Evolutionary conservation across 1,140 invertebrate genomes (phyloP), one percentile per base, ranked within the genome.

Genomic region (Caenorhabditis remanei): DNA sequence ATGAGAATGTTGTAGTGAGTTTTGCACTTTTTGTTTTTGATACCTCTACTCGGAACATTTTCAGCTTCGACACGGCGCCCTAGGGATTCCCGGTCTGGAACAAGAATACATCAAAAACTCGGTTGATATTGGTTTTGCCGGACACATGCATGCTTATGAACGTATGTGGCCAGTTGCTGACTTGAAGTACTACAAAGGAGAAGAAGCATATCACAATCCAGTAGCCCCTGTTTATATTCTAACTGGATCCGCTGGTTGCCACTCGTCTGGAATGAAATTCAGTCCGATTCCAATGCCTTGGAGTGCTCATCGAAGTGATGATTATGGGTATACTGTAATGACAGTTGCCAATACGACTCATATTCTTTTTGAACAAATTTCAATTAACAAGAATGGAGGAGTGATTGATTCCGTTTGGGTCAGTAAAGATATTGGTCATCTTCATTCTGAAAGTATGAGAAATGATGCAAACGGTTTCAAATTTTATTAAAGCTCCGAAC

Each of bases 121-220:
- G 75, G 97, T 99, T 40, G 97, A 99, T 93, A 93, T 98, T 65
- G 95, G 95, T 92, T 94, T 99, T 40, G 97, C 96, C 96, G 97
- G 96, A 0, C 97, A 99, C 93, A 96, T 98, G 93, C 97, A 99
- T 93, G 96, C 96, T 43, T 99, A 98, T 92, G 97, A 99, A 94
- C 94, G 97, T 55, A 93, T 97, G 71, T 98, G 95, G 95, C 89
- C 89, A 24, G 79, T 83, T 41, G 79, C 79, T 21, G 79, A 83
- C 21, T 19, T 89, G 48, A 97, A 97, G 93, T 96, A 96, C 21
- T 95, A 95, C 41, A 92, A 93, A 8, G 93, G 79, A 58, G 32
- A 94, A 11, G 93, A 94, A 55, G 96, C 97, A 0, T 98, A 98
- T 93, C 94, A 93, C n/a, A 97, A 98, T 93, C 95, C 95, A 87